Evolutionary conservation across 2,113 vertebrate species (phyloP).

Genomic region (Xyliphius kryptos): DNA sequence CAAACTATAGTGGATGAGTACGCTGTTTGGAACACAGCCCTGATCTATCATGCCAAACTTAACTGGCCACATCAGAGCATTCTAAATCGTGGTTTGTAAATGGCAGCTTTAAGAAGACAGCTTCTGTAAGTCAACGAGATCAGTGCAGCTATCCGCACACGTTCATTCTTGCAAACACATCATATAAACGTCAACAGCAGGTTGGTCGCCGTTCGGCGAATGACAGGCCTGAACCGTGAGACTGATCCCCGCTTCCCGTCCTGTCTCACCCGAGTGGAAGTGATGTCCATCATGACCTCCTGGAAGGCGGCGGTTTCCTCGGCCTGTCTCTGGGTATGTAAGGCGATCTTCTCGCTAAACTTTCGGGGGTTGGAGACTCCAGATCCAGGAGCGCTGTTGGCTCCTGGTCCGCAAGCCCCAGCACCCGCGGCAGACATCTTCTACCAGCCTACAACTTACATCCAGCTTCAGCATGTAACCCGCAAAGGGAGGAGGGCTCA

Average conservation of each 20-base stretch:
- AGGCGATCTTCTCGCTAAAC: constrained; percentile 90
- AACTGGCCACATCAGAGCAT: constrained; percentile 12
- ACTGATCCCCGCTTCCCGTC: background rate
- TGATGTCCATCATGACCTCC: constrained; percentile 94
- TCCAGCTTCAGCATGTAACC: constrained; percentile 4
- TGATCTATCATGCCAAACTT: background rate
- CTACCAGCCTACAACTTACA: constrained; percentile 57
- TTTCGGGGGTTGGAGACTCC: constrained; percentile 83
- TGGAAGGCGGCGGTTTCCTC: constrained; percentile 92
- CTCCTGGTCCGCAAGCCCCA: constrained; percentile 65
- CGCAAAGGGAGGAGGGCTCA: constrained; percentile 10
- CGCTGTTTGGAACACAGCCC: constrained; percentile 1
- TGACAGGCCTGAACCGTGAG: background rate
- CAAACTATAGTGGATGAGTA: background rate
- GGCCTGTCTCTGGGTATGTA: constrained; percentile 86
- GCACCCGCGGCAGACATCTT: constrained; percentile 85
- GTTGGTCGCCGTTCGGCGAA: background rate
- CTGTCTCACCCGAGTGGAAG: constrained; percentile 78
- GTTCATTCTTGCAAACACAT: background rate
- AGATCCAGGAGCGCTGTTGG: constrained; percentile 57
- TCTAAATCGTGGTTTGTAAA: background rate
- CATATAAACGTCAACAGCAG: background rate
- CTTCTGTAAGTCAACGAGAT: background rate
- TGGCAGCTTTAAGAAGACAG: background rate
- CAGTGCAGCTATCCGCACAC: too few relatives aligned